Conservation (phyloP, 2,797 vertebrate genomes). For the Pseudopleuronectes americanus region DNA sequence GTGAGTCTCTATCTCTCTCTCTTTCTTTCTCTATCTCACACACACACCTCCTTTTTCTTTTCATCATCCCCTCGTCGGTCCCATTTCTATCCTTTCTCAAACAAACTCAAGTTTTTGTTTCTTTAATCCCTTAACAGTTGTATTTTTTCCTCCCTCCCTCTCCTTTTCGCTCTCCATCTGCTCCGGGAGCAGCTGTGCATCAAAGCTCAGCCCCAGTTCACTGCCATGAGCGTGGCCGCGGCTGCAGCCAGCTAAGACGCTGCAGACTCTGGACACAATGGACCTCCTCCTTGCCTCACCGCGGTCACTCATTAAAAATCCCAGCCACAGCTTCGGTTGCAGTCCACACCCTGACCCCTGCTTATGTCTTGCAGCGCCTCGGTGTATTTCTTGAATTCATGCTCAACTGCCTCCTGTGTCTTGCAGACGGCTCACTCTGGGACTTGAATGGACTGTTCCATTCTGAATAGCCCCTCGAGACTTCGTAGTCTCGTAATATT, state of each 20-base stretch:
- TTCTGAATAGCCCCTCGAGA: not conserved
- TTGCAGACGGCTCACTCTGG: constrained; percentile 12
- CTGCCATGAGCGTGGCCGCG: constrained; percentile 45
- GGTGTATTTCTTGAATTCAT: constrained; percentile 50
- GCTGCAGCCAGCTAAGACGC: constrained; percentile 45
- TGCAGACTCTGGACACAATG: constrained; percentile 62
- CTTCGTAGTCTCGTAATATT: too few species aligned
- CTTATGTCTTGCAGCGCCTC: constrained; percentile 30
- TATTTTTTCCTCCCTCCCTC: constrained; percentile 29
- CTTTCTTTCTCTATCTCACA: not conserved
- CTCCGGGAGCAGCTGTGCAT: constrained; percentile 56
- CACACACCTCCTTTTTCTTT: not conserved
- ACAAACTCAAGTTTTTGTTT: constrained; percentile 10
- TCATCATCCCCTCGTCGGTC: not conserved
- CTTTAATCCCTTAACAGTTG: constrained; percentile 35
- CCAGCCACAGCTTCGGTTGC: constrained; percentile 54
- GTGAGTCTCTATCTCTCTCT: constrained; percentile 14
- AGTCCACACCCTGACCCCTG: constrained; percentile 49
- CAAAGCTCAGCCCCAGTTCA: constrained; percentile 50
- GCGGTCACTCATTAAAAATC: constrained; percentile 70
- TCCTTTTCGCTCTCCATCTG: constrained; percentile 47
- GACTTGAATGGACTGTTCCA: constrained; percentile 19
- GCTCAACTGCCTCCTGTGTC: constrained; percentile 47
- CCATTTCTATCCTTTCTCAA: not conserved
- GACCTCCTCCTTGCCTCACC: constrained; percentile 64